A percentile compares a stretch with the other conserved stretches of the same genome.
phyloP scores from a whole-genome alignment of 2,797 vertebrate species.

The Aphelocoma californica region DNA sequence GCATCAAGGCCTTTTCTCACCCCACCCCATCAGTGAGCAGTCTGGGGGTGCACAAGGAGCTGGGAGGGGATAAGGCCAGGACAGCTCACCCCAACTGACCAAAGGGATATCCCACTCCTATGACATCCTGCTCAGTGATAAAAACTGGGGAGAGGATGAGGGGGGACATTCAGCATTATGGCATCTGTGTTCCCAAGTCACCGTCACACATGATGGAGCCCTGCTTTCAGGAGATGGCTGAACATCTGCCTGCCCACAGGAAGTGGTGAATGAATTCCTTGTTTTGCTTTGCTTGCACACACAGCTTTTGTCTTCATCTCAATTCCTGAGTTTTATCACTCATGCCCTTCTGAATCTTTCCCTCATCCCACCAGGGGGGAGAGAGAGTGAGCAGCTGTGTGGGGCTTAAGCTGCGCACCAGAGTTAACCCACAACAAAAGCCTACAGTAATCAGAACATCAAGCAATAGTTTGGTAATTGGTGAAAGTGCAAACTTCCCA shows the following conservation, averaged over 20 bases:
- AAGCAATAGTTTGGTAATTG: background rate
- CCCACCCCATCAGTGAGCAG: fast-evolving
- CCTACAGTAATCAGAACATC: background rate
- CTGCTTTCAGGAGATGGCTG: background rate
- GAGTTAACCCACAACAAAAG: background rate
- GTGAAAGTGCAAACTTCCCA: background rate
- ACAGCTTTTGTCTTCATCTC: background rate
- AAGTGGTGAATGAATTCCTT: background rate
- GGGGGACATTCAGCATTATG: fast-evolving
- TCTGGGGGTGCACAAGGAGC: background rate
- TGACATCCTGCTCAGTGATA: background rate
- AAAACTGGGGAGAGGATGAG: background rate
- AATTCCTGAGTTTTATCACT: background rate
- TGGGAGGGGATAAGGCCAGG: background rate
- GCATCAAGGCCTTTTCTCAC: background rate
- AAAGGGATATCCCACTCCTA: background rate
- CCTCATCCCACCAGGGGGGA: background rate
- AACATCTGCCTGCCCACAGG: background rate
- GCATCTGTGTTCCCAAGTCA: background rate
- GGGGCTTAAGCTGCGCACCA: background rate
- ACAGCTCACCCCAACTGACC: background rate
- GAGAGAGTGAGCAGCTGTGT: background rate
- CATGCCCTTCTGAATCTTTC: background rate
- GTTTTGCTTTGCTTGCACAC: background rate
- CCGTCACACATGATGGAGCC: fast-evolving